Base-by-base conservation (phyloP, 2,797 vertebrate species). In the Thunnus albacares region DNA sequence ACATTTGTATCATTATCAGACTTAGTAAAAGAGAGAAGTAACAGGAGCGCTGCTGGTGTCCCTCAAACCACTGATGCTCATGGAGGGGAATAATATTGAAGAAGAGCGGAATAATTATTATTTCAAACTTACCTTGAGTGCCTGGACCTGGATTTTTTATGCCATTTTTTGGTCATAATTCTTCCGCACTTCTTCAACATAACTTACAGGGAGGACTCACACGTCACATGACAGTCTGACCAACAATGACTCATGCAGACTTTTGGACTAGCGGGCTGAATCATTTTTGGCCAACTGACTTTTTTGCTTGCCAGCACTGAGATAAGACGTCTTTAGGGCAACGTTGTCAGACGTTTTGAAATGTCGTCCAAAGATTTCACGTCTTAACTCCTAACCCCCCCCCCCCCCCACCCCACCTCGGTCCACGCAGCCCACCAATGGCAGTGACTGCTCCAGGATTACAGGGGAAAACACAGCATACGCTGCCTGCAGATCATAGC, bases 361-460 rank as follows among this genome's bases (percentile, higher is more conserved):
- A 87, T 67, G 76, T 77, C 69, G 69, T 83, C 70, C 63, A n/a
- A 79, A 90, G 83, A 88, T 89, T 89, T 89, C 33, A 75, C 30
- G 79, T 70, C 77, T 84, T 91, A 93, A 90, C 90, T 89, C 91
- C 73, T 62, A 55, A 71, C 72, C 70, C 74, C 77, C 71, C 72
- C 70, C 74, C 77, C 71, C 24, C 3, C 15, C 70, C 53, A 57
- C 45, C 35, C 66, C 33, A 61, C 79, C 77, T 62, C 55, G 22
- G 1, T 33, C 63, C 75, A 8, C 10, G 2, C 69, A 57, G 80
- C 57, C 71, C 82, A 79, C 83, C 91, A 89, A 90, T 80, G 49
- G 72, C 47, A 78, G 74, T 14, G 56, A 72, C 77, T 77, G 82
- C 62, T 84, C 9, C 22, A 53, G 91, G 93, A 95, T 95, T 95